These are phyloP conservation scores for Nesometra sesokonis DNA, from an alignment of 35 echinoderm and acorn worm species.

Conservation along the genomic window DNA sequence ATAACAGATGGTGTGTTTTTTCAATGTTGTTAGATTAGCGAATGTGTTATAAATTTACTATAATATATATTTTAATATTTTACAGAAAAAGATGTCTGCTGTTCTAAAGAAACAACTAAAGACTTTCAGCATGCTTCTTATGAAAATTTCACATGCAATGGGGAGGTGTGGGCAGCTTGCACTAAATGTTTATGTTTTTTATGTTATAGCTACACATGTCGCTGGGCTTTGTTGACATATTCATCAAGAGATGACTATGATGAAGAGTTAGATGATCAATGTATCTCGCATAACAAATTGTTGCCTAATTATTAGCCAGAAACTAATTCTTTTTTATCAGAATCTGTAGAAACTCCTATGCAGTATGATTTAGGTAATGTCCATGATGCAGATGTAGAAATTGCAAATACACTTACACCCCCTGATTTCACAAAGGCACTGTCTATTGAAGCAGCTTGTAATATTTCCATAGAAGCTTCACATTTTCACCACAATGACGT, in stretches of 20 bases:
- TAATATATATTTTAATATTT: not conserved
- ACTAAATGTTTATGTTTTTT: constrained; percentile 12
- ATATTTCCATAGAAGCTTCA: no score
- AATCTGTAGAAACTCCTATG: no score
- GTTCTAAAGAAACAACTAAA: not conserved
- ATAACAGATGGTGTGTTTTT: no score
- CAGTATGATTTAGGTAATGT: no score
- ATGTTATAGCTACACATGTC: no score
- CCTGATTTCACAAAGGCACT: no score
- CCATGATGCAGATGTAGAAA: no score
- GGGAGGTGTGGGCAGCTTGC: constrained; percentile 21
- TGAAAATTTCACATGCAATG: constrained; percentile 11
- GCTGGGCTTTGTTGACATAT: no score
- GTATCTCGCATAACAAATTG: not conserved
- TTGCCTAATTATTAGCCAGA: not conserved
- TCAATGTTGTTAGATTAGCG: not conserved
- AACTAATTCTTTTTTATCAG: not conserved
- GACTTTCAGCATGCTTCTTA: not conserved
- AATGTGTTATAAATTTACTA: not conserved
- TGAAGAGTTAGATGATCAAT: not conserved
- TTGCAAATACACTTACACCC: no score
- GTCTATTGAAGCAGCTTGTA: no score
- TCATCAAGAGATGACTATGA: no score
- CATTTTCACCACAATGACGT: no score
- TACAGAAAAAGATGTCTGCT: not conserved